Conservation (phyloP, 2,888 invertebrate species). For the Branchinecta sandiegonensis region DNA sequence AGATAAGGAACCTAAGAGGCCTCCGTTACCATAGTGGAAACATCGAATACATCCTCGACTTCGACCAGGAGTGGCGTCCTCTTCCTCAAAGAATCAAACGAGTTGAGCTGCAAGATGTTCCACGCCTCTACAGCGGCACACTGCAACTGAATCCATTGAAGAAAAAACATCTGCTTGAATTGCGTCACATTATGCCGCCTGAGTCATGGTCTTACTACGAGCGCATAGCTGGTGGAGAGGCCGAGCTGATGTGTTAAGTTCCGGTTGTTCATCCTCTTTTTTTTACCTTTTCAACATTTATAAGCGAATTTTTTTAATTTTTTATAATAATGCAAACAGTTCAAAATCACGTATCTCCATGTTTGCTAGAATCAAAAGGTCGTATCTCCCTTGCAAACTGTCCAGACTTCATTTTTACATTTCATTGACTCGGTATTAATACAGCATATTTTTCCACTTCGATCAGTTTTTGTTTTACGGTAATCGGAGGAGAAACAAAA, state of each 20-base stretch:
- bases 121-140: not conserved
- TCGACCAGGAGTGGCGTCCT: not conserved
- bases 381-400: not conserved
- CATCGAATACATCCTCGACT: constrained; percentile 14
- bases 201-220: constrained; percentile 14
- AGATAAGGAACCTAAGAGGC: too few relatives aligned
- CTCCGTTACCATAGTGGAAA: constrained; percentile 14
- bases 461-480: not conserved
- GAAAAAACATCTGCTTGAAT: constrained; percentile 10
- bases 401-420: too few relatives aligned
- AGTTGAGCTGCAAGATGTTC: too few relatives aligned
- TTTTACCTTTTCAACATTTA: not conserved
- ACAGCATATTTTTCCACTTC: too few relatives aligned
- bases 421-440: too few relatives aligned
- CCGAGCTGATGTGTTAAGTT: not conserved
- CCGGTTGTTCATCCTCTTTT: not conserved
- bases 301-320: not conserved
- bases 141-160: constrained; percentile 11
- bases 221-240: constrained; percentile 6
- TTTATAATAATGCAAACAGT: constrained; percentile 8
- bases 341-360: not conserved
- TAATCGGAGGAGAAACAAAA: not conserved
- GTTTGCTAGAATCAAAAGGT: not conserved
- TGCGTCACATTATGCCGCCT: constrained; percentile 11
- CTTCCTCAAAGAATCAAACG: not conserved